phyloP scores from a whole-genome alignment of 2,888 invertebrate genomes.

The Tridacna crocea region DNA sequence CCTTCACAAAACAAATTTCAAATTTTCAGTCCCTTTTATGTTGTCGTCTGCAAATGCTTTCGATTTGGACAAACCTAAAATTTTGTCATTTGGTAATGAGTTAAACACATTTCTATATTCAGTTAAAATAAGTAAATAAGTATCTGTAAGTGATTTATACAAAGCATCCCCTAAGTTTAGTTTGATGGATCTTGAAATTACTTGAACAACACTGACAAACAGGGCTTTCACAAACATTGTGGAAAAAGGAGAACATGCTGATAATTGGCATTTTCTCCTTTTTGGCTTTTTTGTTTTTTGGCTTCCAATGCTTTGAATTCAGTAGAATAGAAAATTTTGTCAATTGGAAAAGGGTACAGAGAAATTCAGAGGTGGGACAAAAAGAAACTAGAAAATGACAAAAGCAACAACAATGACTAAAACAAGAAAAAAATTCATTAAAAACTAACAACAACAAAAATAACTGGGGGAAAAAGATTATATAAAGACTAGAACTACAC shows the following conservation, averaged over 20 bases:
- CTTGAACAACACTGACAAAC: no score
- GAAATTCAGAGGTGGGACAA: background rate
- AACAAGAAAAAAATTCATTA: background rate
- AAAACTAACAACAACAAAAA: background rate
- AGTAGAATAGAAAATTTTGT: no score
- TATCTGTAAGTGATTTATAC: no score
- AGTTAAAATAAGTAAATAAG: no score
- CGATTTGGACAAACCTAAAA: background rate
- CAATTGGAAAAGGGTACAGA: background rate
- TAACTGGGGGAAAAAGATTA: background rate
- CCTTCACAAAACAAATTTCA: no score
- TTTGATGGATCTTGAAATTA: no score
- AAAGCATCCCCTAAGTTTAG: no score
- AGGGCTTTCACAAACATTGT: background rate
- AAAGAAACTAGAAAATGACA: background rate
- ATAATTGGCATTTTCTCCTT: background rate
- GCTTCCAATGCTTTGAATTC: no score
- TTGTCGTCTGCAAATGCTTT: background rate
- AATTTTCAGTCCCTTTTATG: no score
- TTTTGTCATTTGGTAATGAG: background rate
- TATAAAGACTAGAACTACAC: conserved; percentile 38
- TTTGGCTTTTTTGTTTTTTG: no score
- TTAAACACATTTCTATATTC: no score
- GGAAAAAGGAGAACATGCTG: background rate
- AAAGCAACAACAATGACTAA: background rate